Conservation (phyloP, 2,797 vertebrate species). For the Anguilla obscura region DNA sequence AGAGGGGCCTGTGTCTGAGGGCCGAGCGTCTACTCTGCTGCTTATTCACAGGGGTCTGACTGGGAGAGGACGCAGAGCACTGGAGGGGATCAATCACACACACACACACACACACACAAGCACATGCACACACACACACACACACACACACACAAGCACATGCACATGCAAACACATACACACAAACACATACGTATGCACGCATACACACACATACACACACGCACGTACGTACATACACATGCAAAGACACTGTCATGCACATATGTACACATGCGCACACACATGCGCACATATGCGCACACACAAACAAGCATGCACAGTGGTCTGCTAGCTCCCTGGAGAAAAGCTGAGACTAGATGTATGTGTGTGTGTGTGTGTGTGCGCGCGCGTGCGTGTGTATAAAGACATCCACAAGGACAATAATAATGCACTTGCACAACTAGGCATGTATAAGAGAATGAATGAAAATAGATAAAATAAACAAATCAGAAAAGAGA, state of each 20-base stretch:
- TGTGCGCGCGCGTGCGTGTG: constrained; percentile 7
- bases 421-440: not conserved
- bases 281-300: too few relatives aligned
- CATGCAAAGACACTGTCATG: too few relatives aligned
- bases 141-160: constrained; percentile 35
- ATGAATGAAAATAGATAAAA: not conserved
- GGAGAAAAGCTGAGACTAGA: not conserved
- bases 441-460: not conserved
- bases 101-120: constrained; percentile 47
- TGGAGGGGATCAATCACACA: constrained; percentile 52
- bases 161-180: constrained; percentile 19
- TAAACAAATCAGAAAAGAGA: not conserved
- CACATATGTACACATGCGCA: too few relatives aligned
- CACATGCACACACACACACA: constrained; percentile 35
- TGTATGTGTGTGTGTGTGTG: constrained; percentile 14
- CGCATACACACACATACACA: too few relatives aligned
- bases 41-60: not conserved
- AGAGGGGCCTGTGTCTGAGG: constrained; percentile 13
- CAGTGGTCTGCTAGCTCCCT: constrained; percentile 39
- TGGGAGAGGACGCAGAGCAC: not conserved
- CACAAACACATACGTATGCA: too few relatives aligned
- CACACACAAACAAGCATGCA: not conserved
- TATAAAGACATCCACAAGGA: not conserved
- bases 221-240: too few relatives aligned
- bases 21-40: not conserved